Percentiles rank a stretch among this genome's conserved stretches.
Conservation (phyloP, 2,113 vertebrate genomes). For the human (Homo sapiens) region GRCh38 chr14:36596001-36596500, state of each 20-base stretch:
- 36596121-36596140: neutral
- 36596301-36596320: neutral
- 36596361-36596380: neutral
- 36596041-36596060: conserved; percentile 36
- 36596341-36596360: neutral
- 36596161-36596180: neutral
- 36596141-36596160: conserved; percentile 12
- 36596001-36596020: neutral
- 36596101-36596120: neutral
- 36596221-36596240: neutral
- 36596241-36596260: neutral
- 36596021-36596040: neutral
- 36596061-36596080: neutral
- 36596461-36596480: neutral
- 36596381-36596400: neutral
- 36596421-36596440: neutral
- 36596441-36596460: neutral
- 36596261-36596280: neutral
- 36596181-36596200: neutral
- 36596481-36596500: neutral
- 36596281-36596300: neutral
- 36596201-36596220: conserved; percentile 20
- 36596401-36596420: neutral
- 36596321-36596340: neutral
- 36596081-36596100: conserved; percentile 40